Evolutionary conservation across 2,888 invertebrate genomes (phyloP).

Genomic region (Eupithecia vulgata): DNA sequence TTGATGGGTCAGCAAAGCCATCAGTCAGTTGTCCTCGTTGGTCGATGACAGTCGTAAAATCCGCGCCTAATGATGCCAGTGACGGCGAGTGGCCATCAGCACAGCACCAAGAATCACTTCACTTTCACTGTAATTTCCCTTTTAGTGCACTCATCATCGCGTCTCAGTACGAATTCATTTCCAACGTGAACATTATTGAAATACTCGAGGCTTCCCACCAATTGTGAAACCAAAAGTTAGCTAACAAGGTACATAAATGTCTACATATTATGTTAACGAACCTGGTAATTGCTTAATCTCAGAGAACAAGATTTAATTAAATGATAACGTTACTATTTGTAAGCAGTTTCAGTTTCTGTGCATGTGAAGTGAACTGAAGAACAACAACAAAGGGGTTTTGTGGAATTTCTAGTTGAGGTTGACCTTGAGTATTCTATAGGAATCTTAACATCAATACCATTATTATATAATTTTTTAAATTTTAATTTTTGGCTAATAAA

Average conservation of each 20-base stretch:
- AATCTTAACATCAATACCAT: neutral
- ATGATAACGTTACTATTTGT: conserved; percentile 29
- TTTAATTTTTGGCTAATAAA: no score
- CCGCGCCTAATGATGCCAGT: conserved; percentile 29
- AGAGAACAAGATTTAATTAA: conserved; percentile 38
- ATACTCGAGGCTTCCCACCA: conserved; percentile 39
- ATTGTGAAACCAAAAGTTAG: conserved; percentile 44
- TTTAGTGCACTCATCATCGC: conserved; percentile 42
- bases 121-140: conserved; percentile 48
- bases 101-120: conserved; percentile 30
- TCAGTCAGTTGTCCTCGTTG: conserved; percentile 1
- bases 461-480: no score
- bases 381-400: neutral
- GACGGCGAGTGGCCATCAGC: conserved; percentile 9
- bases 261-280: conserved; percentile 32
- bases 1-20: neutral
- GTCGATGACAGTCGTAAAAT: conserved; percentile 24
- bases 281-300: conserved; percentile 34
- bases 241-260: conserved; percentile 31
- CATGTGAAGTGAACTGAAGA: conserved; percentile 11
- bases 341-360: conserved; percentile 13
- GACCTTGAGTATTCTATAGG: neutral
- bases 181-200: conserved; percentile 27
- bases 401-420: conserved; percentile 6
- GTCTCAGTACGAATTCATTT: conserved; percentile 20